Conservation (phyloP, 2,797 vertebrate genomes). For the Gallinago solitaria region DNA sequence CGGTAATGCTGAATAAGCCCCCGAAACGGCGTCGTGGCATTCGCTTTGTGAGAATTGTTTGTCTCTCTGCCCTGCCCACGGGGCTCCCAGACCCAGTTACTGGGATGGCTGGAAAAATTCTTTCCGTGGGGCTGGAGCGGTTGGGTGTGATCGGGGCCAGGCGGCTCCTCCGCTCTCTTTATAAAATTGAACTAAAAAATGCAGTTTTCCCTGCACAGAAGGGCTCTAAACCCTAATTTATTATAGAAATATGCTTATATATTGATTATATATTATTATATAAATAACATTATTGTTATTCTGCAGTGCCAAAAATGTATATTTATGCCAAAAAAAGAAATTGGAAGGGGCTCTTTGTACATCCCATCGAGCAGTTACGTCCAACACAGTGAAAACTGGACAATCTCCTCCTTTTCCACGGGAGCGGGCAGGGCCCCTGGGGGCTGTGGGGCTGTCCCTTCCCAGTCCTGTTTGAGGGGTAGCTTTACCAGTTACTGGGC, state of each 20-base stretch:
- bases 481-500: not conserved
- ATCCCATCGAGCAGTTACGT: accelerated
- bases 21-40: not conserved
- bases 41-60: not conserved
- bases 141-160: not conserved
- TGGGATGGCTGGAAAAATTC: not conserved
- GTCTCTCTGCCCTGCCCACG: not conserved
- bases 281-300: not conserved
- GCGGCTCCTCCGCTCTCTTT: not conserved
- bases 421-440: not conserved
- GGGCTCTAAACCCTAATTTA: not conserved
- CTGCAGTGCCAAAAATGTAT: not conserved
- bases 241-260: no score
- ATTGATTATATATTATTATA: no score
- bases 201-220: not conserved
- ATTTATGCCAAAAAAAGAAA: not conserved
- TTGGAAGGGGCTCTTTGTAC: not conserved
- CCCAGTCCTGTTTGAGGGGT: not conserved
- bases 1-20: not conserved
- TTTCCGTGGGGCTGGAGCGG: not conserved
- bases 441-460: not conserved
- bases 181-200: not conserved
- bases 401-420: not conserved
- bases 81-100: not conserved
- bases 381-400: accelerated